Evolutionary conservation across 2,888 invertebrate genomes (phyloP).

Genomic region (Synergus japonicus): DNA sequence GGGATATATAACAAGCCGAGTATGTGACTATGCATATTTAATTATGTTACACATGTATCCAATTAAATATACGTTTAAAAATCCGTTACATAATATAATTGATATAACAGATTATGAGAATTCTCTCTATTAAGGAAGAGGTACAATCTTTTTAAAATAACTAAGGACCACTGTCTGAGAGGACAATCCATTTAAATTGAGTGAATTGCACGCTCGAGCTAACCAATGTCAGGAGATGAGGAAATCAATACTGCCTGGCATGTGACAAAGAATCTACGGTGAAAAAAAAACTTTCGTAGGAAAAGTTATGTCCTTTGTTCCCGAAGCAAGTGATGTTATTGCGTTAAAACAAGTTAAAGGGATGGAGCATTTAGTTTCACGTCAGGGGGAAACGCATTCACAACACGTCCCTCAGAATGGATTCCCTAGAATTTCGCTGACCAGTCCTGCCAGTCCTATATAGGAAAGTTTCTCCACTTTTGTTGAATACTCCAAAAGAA

Average conservation of each 20-base stretch:
- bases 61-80: background rate
- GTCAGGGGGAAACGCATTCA: background rate
- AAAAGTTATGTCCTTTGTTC: constrained; percentile 27
- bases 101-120: constrained; percentile 1
- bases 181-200: constrained; percentile 33
- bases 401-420: constrained; percentile 6
- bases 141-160: constrained; percentile 23
- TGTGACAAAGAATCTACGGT: constrained; percentile 10
- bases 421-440: background rate
- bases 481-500: background rate
- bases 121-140: constrained; percentile 23
- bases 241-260: constrained; percentile 36
- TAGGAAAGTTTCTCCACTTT: background rate
- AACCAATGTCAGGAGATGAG: constrained; percentile 40
- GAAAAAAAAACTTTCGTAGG: constrained; percentile 15
- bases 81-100: background rate
- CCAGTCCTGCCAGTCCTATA: background rate
- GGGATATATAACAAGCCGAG: background rate
- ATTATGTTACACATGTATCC: background rate
- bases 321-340: constrained; percentile 18
- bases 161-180: constrained; percentile 14
- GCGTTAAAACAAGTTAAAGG: constrained; percentile 21
- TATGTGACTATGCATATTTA: background rate
- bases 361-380: constrained; percentile 8
- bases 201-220: constrained; percentile 34